These are phyloP conservation scores for Pyrochroa serraticornis DNA, from an alignment of 2,888 invertebrate genomes.

Conservation along the genomic window DNA sequence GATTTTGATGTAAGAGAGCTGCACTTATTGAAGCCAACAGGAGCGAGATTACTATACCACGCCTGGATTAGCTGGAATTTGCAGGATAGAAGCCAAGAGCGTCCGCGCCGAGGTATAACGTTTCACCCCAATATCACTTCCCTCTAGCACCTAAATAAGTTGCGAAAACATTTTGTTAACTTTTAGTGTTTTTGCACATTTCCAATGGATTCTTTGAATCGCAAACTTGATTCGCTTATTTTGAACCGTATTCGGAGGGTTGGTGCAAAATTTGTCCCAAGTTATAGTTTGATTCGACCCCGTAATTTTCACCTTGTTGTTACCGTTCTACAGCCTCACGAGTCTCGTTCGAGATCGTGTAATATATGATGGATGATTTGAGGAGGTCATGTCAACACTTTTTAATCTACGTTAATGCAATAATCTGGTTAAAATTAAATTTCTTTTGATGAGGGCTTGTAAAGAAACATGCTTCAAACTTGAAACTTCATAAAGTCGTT, in stretches of 20 bases:
- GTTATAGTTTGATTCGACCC: no score
- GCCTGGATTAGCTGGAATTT: slow-evolving; percentile 13
- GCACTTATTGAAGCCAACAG: slow-evolving; percentile 7
- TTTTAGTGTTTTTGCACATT: no score
- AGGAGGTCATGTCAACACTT: slow-evolving; percentile 35
- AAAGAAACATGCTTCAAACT: slow-evolving; percentile 32
- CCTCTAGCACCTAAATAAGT: no score
- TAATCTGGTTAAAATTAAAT: slow-evolving; percentile 42
- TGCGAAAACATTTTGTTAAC: no score
- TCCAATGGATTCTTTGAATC: no score
- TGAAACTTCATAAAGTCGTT: slow-evolving; percentile 34
- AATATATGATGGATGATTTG: slow-evolving; percentile 37
- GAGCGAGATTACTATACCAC: slow-evolving; percentile 1
- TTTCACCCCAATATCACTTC: no score
- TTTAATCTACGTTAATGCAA: slow-evolving; percentile 43
- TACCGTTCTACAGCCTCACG: neutral
- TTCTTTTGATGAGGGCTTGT: slow-evolving; percentile 32
- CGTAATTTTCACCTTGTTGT: neutral
- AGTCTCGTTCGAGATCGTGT: neutral
- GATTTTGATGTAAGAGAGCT: slow-evolving; percentile 3
- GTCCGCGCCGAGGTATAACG: neutral
- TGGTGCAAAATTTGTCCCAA: no score
- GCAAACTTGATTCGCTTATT: no score
- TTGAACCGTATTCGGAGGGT: no score
- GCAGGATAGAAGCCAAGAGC: neutral